Percentiles rank a stretch among this genome's conserved stretches.
These are phyloP conservation scores for Lamellibrachia satsuma DNA, from an alignment of 2,888 invertebrate genomes.

Conservation along the genomic window DNA sequence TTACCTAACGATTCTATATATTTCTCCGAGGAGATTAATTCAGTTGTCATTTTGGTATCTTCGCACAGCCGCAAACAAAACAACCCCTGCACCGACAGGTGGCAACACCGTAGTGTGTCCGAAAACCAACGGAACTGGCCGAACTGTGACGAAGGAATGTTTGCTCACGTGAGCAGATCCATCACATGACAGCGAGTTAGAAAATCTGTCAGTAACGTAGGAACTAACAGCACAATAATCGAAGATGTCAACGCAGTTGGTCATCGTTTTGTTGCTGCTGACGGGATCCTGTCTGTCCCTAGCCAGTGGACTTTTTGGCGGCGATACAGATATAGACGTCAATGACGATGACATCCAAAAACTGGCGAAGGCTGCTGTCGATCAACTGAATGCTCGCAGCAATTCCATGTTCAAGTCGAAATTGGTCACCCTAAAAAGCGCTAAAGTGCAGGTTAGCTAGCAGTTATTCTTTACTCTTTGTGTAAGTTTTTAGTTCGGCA, in stretches of 20 bases:
- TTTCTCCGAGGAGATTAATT: slow-evolving; percentile 2
- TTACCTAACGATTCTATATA: neutral
- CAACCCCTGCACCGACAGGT: neutral
- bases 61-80: neutral
- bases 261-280: neutral
- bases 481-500: too few relatives aligned
- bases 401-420: slow-evolving; percentile 35
- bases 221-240: neutral
- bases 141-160: neutral
- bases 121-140: neutral
- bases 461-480: neutral
- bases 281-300: neutral
- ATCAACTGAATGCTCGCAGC: slow-evolving; percentile 32
- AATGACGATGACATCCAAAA: slow-evolving; percentile 26
- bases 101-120: neutral
- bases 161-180: neutral
- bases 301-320: neutral
- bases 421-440: slow-evolving; percentile 29
- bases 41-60: neutral
- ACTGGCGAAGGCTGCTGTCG: slow-evolving; percentile 35
- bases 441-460: slow-evolving; percentile 34
- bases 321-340: slow-evolving; percentile 18
- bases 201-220: neutral
- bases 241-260: neutral
- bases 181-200: neutral